Percentiles rank a stretch among this genome's conserved stretches.
These are phyloP conservation scores for Lithophane semibrunnea DNA, from an alignment of 2,888 invertebrate species.

Conservation along the genomic window DNA sequence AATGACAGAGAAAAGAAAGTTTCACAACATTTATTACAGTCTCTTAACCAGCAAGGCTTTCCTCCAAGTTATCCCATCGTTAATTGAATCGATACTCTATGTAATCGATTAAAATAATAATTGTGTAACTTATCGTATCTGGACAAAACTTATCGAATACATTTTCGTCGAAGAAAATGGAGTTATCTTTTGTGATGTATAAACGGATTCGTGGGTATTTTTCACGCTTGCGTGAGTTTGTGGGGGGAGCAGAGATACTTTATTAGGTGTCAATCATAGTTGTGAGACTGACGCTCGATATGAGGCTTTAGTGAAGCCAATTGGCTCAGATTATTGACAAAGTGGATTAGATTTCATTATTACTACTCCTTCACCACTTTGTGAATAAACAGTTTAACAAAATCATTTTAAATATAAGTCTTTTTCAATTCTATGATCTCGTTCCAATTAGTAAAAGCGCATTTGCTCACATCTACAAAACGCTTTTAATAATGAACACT, in stretches of 20 bases:
- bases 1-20: conserved; percentile 52
- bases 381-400: background rate
- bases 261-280: conserved; percentile 58
- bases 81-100: conserved; percentile 61
- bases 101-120: conserved; percentile 49
- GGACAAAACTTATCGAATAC: conserved; percentile 47
- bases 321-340: conserved; percentile 4
- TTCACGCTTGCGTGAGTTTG: conserved; percentile 46
- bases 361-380: background rate
- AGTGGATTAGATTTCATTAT: conserved; percentile 4
- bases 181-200: conserved; percentile 49
- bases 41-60: conserved; percentile 62
- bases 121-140: conserved; percentile 52
- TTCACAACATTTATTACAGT: conserved; percentile 60
- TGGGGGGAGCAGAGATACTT: conserved; percentile 49
- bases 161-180: conserved; percentile 43
- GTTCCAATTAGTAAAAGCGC: conserved; percentile 6
- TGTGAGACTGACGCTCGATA: conserved; percentile 28
- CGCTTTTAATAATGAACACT: conserved; percentile 13
- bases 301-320: conserved; percentile 31
- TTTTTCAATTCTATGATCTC: background rate
- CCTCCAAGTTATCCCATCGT: conserved; percentile 52
- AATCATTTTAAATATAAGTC: background rate
- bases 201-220: conserved; percentile 50
- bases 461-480: conserved; percentile 9